phyloP scores from a whole-genome alignment of 2,113 vertebrate species.

The Camelus bactrianus region DNA sequence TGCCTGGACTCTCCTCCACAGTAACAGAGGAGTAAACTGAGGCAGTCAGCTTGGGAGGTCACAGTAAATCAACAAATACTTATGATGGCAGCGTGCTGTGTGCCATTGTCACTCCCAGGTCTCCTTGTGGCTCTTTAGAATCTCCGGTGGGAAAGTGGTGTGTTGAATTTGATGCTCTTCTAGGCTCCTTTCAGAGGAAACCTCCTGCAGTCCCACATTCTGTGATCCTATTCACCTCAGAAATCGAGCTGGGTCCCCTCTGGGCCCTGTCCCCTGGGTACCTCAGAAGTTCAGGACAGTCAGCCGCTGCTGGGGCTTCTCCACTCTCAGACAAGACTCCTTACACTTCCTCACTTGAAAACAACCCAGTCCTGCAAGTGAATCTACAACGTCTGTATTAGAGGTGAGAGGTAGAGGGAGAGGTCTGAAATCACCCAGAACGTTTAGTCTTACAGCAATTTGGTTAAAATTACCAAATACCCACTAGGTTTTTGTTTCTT shows the following conservation, averaged over 20 bases:
- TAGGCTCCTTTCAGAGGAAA: background rate
- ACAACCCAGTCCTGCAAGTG: too few species aligned
- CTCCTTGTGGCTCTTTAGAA: background rate
- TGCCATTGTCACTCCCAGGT: rapidly evolving
- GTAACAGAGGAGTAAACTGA: background rate
- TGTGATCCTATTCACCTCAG: background rate
- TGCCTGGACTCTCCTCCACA: background rate
- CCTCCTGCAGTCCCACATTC: background rate
- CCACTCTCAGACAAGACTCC: background rate
- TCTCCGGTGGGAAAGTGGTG: rapidly evolving
- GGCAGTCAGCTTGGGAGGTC: background rate
- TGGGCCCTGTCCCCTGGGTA: background rate
- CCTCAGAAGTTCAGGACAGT: background rate
- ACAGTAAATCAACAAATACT: background rate
- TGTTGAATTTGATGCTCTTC: background rate
- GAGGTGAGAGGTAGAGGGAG: background rate
- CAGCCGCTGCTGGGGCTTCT: background rate
- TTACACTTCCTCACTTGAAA: background rate
- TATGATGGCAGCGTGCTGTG: background rate
- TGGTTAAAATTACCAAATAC: background rate
- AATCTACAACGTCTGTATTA: background rate
- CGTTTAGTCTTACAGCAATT: background rate
- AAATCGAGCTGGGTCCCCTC: background rate
- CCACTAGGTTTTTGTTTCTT: background rate
- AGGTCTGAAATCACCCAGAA: background rate